Percentiles rank a stretch among this genome's conserved stretches.
These are phyloP conservation scores for Oegoconia quadripuncta DNA, from an alignment of 2,888 invertebrate genomes.

Conservation along the genomic window DNA sequence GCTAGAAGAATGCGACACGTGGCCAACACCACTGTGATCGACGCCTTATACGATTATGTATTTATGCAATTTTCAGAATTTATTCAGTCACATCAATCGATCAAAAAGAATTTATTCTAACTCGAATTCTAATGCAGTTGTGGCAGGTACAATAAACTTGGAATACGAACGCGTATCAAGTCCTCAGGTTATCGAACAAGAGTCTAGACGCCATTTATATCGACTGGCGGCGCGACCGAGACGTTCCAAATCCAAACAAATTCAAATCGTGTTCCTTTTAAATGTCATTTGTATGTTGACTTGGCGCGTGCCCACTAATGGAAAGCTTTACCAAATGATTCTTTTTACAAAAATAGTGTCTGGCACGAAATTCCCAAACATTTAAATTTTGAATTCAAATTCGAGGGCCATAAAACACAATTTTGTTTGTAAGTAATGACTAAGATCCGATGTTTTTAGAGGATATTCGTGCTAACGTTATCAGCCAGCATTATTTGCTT, in stretches of 20 bases:
- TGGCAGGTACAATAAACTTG: too few species aligned
- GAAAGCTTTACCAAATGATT: conserved; percentile 62
- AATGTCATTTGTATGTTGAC: conserved; percentile 71
- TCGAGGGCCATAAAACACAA: conserved; percentile 21
- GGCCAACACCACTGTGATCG: too few species aligned
- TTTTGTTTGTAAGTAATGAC: conserved; percentile 29
- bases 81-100: too few species aligned
- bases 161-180: too few species aligned
- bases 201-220: conserved; percentile 73
- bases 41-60: too few species aligned
- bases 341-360: conserved; percentile 52
- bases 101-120: too few species aligned
- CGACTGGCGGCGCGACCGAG: conserved; percentile 39
- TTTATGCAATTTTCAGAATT: too few species aligned
- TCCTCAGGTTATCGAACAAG: conserved; percentile 39
- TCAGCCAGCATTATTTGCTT: conserved; percentile 64
- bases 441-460: too few species aligned
- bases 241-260: conserved; percentile 65
- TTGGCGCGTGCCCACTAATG: conserved; percentile 75
- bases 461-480: conserved; percentile 54
- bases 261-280: conserved; percentile 67
- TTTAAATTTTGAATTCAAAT: conserved; percentile 9
- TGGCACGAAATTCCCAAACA: conserved; percentile 45
- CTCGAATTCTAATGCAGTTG: too few species aligned
- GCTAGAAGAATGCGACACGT: too few species aligned